A percentile compares a stretch with the other conserved stretches of the same genome.
Conservation (phyloP, 2,797 vertebrate genomes). For the Sebastes steindachneri region DNA sequence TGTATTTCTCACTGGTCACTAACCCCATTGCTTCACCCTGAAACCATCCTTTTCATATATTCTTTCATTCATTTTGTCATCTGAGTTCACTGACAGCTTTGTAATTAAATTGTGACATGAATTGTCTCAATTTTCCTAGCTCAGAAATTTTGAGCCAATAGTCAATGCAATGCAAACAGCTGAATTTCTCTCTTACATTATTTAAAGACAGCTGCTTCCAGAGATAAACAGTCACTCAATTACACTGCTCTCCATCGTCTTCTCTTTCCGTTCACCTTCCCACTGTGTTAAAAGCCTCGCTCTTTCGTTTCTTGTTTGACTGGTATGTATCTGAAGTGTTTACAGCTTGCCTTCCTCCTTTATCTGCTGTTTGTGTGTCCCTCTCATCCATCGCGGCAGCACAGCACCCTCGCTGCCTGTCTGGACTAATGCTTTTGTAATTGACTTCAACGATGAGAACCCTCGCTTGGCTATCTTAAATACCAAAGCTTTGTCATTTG, state of each 20-base stretch:
- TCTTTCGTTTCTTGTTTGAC: constrained; percentile 17
- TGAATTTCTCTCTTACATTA: not conserved
- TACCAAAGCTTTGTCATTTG: constrained; percentile 34
- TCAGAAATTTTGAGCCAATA: not conserved
- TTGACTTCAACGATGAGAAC: constrained; percentile 38
- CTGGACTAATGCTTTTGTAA: constrained; percentile 65
- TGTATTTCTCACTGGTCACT: not conserved
- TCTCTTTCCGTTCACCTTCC: constrained; percentile 1
- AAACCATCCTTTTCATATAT: not conserved
- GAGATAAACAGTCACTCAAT: constrained; percentile 24
- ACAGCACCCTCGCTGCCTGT: constrained; percentile 21
- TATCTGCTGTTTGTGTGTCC: constrained; percentile 29
- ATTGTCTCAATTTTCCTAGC: not conserved
- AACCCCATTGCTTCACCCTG: not conserved
- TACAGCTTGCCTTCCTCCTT: constrained; percentile 16
- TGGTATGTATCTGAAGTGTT: constrained; percentile 46
- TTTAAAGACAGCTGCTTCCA: constrained; percentile 10
- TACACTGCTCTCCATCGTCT: not conserved
- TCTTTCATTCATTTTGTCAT: not conserved
- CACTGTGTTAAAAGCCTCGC: not conserved
- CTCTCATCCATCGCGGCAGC: constrained; percentile 31
- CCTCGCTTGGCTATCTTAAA: constrained; percentile 4
- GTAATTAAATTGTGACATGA: not conserved
- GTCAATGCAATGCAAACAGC: not conserved
- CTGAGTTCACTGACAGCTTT: not conserved